phyloP scores from a whole-genome alignment of 2,113 vertebrate genomes.

The Australoheros scitulus region DNA sequence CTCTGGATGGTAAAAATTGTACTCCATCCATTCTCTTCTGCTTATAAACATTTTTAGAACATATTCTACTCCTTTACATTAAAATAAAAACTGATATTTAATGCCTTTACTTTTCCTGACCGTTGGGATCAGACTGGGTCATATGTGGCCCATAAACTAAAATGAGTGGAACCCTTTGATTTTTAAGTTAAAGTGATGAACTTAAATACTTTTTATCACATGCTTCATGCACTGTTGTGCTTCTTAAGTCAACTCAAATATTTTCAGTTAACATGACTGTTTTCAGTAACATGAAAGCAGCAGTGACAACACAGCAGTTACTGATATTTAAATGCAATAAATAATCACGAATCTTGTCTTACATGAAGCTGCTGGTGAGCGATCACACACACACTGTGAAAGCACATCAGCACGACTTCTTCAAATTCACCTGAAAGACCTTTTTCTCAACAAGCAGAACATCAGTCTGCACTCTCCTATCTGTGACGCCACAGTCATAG shows the following conservation, averaged over 20 bases:
- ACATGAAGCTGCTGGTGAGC: background rate
- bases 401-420: background rate
- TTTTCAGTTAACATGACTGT: background rate
- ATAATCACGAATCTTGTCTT: background rate
- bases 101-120: background rate
- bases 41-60: too few relatives aligned
- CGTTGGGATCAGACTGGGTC: background rate
- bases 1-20: too few relatives aligned
- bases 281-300: background rate
- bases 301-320: background rate
- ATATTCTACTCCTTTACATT: too few relatives aligned
- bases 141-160: background rate
- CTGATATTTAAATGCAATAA: background rate
- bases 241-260: background rate
- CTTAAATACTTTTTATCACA: background rate
- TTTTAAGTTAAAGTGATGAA: background rate
- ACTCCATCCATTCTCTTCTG: too few relatives aligned
- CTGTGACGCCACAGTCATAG: background rate
- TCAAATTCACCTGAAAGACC: background rate
- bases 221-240: fast-evolving
- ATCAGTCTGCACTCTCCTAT: background rate
- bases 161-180: fast-evolving
- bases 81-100: too few relatives aligned
- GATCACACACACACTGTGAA: background rate
- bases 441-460: background rate